Base-by-base conservation (phyloP, 1,140 invertebrate genomes). In the Thaumetopoea pityocampa region DNA sequence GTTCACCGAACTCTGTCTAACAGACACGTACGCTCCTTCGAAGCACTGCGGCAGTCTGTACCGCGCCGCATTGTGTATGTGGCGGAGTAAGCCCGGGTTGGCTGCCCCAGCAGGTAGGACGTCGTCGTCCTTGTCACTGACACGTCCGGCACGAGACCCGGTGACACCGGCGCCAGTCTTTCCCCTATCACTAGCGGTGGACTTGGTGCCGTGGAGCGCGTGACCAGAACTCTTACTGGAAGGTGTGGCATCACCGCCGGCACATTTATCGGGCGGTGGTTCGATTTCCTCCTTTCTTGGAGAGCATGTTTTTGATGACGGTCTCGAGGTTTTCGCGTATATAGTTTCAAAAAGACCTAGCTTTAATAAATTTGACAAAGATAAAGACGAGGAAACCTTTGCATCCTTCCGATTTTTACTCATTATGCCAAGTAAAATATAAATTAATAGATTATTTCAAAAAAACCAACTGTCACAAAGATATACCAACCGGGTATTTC, bases 31-130 rank as follows among this genome's bases (percentile, higher is more conserved):
- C 11, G 57, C 76, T 7, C 79, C 79, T 50, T 83, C 79, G 28
- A 83, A 83, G 30, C 79, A 83, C 33, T 81, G 79, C 9, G 79
- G 79, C 17, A 83, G 23, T 35, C 79, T 45, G 41, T 70, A 70
- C 7, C 79, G 59, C 0, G 77, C 76, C 5, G 72, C 74, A 26
- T 76, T 81, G 41, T 83, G 79, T 23, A 83, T 71, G 42, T 77
- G 56, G 4, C 79, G 68, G 1, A 83, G 52, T 1, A 83, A 52
- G 3, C 79, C 77, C n/a, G 79, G 79, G 29, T 79, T 64, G 0
- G 10, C 28, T 1, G 74, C 66, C 8, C 74, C 59, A 5, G 34
- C 34, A 0, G 72, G 72, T 3, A 74, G 34, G 3, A 58, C 55
- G 3, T 58, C 54, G 0, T 56, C 24, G 4, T 64, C 56, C 37